Evolutionary conservation across 2,888 invertebrate species (phyloP), one percentile per base, ranked within the genome.

Genomic region (Philopedon plagiatum): DNA sequence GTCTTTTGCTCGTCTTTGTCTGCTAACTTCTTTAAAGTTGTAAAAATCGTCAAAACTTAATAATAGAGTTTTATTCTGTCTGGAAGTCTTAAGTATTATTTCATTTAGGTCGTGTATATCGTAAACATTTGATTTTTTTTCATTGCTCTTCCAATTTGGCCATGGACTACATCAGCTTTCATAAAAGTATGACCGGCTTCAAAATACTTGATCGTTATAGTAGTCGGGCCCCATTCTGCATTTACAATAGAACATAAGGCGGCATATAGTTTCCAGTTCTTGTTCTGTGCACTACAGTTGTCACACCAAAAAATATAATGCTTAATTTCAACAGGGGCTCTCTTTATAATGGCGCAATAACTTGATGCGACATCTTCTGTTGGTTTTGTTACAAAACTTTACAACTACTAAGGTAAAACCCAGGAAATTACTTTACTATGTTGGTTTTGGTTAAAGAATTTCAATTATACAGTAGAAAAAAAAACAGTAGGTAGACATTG

Each of bases 301-400:
- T 61, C 61, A 26, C 61, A 61, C 61, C 61, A 44, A 61, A 61
- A 61, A 19, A 61, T 44, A 13, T 58, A 58, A 15, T 61, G 26
- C 44, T 39, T 2, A 13, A 39, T 7, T 2, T 39, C 15, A 39
- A 15, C 39, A 13, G 39, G 8, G 8, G 39, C 39, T 34, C 56
- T 56, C n/a, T n/a, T n/a, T n/a, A n/a, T n/a, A n/a, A n/a, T n/a
- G n/a, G n/a, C n/a, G n/a, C n/a, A n/a, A n/a, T n/a, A n/a, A n/a
- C n/a, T n/a, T n/a, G n/a, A n/a, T n/a, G n/a, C n/a, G n/a, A n/a
- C n/a, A n/a, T n/a, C n/a, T n/a, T n/a, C n/a, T n/a, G n/a, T n/a
- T n/a, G n/a, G n/a, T n/a, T n/a, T n/a, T n/a, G n/a, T n/a, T n/a
- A n/a, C n/a, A n/a, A n/a, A n/a, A n/a, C n/a, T n/a, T n/a, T n/a